Evolutionary conservation across 2,113 vertebrate species (phyloP).

Genomic region (Zosterops borbonicus): DNA sequence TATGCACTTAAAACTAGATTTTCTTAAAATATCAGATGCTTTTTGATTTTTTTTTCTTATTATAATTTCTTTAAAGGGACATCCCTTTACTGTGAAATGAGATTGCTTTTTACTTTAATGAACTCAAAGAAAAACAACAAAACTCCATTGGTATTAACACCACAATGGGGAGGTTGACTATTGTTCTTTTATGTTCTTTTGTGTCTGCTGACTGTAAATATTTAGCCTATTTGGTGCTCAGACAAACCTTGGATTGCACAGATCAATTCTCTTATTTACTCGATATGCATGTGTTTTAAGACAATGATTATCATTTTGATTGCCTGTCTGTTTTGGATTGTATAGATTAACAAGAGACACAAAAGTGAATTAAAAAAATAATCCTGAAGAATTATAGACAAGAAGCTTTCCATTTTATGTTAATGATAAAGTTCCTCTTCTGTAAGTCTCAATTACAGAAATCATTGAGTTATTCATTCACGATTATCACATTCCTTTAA

Average conservation of each 20-base stretch:
- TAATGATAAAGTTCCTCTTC: conserved; percentile 44
- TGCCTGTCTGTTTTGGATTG: neutral
- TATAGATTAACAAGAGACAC: neutral
- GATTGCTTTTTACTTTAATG: neutral
- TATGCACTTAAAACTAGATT: neutral
- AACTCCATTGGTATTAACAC: neutral
- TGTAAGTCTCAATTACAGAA: conserved; percentile 69
- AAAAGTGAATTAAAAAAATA: neutral
- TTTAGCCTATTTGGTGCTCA: neutral
- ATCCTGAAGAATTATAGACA: neutral
- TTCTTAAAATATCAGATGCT: neutral
- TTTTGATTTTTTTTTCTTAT: neutral
- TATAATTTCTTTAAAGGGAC: neutral
- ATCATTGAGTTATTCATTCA: conserved; percentile 43
- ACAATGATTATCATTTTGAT: neutral
- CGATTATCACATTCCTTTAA: conserved; percentile 70
- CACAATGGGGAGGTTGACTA: neutral
- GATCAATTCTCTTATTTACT: neutral
- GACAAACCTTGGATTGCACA: neutral
- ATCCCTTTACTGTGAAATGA: neutral
- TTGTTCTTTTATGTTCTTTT: neutral
- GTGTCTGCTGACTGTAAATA: neutral
- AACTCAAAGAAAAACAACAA: neutral
- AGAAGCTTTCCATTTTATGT: conserved; percentile 40
- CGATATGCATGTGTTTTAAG: neutral